phyloP scores from a whole-genome alignment of 2,888 invertebrate genomes.

The Parelbella ahira region DNA sequence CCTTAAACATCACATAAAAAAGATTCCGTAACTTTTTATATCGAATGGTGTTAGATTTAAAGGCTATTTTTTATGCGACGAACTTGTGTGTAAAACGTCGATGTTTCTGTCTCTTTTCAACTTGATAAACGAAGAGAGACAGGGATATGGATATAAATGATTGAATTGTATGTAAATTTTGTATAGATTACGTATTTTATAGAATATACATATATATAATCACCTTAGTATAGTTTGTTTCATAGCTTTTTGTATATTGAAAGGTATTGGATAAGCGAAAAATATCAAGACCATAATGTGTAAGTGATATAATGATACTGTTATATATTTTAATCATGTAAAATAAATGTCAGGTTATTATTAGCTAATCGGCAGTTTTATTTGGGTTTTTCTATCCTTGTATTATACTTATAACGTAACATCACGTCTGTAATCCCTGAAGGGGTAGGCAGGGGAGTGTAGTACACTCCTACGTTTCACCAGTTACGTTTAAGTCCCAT shows the following conservation, averaged over 20 bases:
- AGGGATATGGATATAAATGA: constrained; percentile 12
- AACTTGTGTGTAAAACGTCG: constrained; percentile 29
- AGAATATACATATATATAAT: too few species aligned
- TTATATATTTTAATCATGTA: constrained; percentile 64
- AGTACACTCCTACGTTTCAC: too few species aligned
- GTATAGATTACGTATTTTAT: constrained; percentile 53
- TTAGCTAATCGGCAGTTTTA: constrained; percentile 46
- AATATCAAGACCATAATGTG: constrained; percentile 43
- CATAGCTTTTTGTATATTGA: constrained; percentile 51
- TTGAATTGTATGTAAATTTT: constrained; percentile 65
- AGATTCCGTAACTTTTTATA: constrained; percentile 69
- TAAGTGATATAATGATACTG: constrained; percentile 52
- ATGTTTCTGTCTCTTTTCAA: constrained; percentile 9
- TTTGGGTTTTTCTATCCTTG: constrained; percentile 31
- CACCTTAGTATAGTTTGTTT: constrained; percentile 29
- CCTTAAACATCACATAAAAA: constrained; percentile 30
- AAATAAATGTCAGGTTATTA: constrained; percentile 64
- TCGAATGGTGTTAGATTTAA: constrained; percentile 49
- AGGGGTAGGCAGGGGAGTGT: too few species aligned
- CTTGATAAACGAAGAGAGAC: constrained; percentile 1
- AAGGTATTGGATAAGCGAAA: constrained; percentile 25
- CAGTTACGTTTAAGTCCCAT: too few species aligned
- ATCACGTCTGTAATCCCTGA: too few species aligned
- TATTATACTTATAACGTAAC: too few species aligned
- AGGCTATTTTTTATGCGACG: constrained; percentile 38